Conservation (phyloP, 64 coral and sea anemone genomes). For the Catalaphyllia jardinei region DNA sequence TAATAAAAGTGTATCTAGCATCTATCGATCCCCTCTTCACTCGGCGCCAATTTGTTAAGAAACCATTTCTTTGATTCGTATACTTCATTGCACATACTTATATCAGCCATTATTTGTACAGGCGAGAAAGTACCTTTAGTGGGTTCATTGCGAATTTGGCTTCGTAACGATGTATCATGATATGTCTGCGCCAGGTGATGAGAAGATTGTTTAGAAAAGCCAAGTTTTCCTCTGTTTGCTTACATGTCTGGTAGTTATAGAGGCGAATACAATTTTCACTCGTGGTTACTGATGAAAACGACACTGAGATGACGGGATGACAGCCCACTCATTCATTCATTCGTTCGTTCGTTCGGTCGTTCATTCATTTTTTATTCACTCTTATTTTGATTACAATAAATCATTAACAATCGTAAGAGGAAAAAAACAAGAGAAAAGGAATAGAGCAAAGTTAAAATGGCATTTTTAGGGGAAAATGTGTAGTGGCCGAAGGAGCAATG, state of each 20-base stretch:
- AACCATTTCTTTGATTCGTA: conserved; percentile 23
- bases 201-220: conserved; percentile 3
- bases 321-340: no score
- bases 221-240: conserved; percentile 4
- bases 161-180: conserved; percentile 23
- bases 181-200: not conserved
- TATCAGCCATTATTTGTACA: not conserved
- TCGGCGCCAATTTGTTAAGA: not conserved
- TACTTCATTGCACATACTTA: conserved; percentile 12
- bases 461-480: no score
- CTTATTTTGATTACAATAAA: no score
- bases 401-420: no score
- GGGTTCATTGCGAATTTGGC: conserved; percentile 32
- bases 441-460: no score
- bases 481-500: no score
- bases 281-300: not conserved
- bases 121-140: not conserved
- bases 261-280: not conserved
- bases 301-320: conserved; percentile 3
- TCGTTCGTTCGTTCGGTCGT: no score
- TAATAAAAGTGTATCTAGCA: not conserved
- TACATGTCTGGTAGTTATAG: conserved; percentile 4
- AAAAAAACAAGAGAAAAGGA: no score
- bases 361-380: no score
- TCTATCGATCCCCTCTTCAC: not conserved